Evolutionary conservation across 2,888 invertebrate genomes (phyloP).

Genomic region (Aphodius sticticus): DNA sequence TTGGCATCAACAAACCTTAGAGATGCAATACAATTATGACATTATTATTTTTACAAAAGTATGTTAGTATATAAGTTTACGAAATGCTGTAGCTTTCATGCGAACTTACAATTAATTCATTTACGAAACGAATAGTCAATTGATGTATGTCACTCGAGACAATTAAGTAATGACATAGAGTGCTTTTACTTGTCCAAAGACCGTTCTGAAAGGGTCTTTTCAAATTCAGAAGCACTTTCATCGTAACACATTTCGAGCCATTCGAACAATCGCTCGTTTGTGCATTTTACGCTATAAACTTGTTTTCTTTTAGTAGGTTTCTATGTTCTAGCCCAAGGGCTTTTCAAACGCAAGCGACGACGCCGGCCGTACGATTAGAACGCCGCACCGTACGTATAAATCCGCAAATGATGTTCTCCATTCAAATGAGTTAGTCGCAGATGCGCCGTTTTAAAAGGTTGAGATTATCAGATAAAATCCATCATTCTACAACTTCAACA

Average conservation of each 20-base stretch:
- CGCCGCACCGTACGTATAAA: not conserved
- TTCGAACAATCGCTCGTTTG: constrained; percentile 28
- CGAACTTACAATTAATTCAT: not conserved
- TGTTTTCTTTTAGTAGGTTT: constrained; percentile 47
- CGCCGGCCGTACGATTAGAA: not conserved
- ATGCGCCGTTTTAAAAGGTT: not conserved
- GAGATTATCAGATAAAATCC: not conserved
- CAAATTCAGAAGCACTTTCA: constrained; percentile 4
- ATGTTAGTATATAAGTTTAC: too few species aligned
- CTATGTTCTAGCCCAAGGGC: constrained; percentile 44
- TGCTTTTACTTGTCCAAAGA: not conserved
- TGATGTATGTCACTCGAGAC: not conserved
- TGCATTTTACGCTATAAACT: constrained; percentile 35
- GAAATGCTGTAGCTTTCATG: too few species aligned
- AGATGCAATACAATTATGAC: too few species aligned
- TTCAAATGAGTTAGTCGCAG: not conserved
- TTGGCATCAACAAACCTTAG: too few species aligned
- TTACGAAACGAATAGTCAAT: not conserved
- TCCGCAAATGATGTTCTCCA: not conserved
- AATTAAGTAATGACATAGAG: not conserved
- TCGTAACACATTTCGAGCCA: not conserved
- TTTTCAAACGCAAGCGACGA: constrained; percentile 16
- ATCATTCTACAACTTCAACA: not conserved
- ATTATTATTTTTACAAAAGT: too few species aligned
- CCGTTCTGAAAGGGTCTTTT: not conserved